phyloP scores from a whole-genome alignment of 2,888 invertebrate genomes.

The Embidobia sp. region DNA sequence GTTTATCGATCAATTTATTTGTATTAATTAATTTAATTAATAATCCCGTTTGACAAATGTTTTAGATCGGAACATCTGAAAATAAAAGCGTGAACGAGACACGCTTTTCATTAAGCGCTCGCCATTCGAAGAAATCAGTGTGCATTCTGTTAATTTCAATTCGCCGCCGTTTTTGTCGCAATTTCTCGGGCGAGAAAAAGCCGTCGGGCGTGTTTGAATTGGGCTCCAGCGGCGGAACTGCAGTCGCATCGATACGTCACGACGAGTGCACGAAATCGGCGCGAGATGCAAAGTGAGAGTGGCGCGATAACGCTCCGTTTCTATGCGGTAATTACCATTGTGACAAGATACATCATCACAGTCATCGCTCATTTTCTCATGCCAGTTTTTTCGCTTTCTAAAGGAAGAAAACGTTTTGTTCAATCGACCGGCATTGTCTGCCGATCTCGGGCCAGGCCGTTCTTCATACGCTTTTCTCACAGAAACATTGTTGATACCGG shows the following conservation, averaged over 20 bases:
- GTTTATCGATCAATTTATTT: no score
- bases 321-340: slow-evolving; percentile 54
- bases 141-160: slow-evolving; percentile 11
- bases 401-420: slow-evolving; percentile 58
- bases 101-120: slow-evolving; percentile 1
- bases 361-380: slow-evolving; percentile 57
- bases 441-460: slow-evolving; percentile 20
- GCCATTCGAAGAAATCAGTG: slow-evolving; percentile 4
- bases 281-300: slow-evolving; percentile 58
- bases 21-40: no score
- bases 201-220: slow-evolving; percentile 14
- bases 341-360: slow-evolving; percentile 54
- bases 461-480: slow-evolving; percentile 38
- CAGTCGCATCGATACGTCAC: slow-evolving; percentile 37
- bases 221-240: slow-evolving; percentile 29
- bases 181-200: slow-evolving; percentile 28
- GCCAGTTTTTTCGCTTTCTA: slow-evolving; percentile 63
- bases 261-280: slow-evolving; percentile 36
- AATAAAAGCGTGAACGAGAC: no score
- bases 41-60: no score
- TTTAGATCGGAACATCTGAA: no score
- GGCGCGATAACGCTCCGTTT: slow-evolving; percentile 57
- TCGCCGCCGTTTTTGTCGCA: slow-evolving; percentile 15
- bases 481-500: slow-evolving; percentile 3
- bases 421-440: slow-evolving; percentile 57